Evolutionary conservation across 2,888 invertebrate species (phyloP).

Genomic region (Trichogramma dendrolimi): DNA sequence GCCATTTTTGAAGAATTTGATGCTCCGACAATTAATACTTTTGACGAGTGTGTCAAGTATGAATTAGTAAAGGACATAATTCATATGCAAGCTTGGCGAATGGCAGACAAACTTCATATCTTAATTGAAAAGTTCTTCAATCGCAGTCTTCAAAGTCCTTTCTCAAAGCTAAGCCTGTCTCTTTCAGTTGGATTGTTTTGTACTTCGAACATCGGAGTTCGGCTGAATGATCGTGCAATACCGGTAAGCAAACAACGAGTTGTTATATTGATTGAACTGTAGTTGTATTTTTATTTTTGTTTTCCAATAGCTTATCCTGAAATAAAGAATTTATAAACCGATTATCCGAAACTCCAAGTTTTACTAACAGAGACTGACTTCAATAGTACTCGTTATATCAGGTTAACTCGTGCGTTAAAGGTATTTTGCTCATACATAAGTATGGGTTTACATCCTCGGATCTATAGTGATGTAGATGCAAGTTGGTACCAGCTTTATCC

Average conservation of each 20-base stretch:
- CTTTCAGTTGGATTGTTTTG: too few relatives aligned
- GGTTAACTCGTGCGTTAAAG: too few relatives aligned
- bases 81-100: slow-evolving; percentile 74
- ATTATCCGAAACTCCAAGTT: slow-evolving; percentile 58
- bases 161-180: too few relatives aligned
- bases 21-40: slow-evolving; percentile 56
- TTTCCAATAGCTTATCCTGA: slow-evolving; percentile 44
- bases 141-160: slow-evolving; percentile 67
- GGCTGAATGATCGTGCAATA: too few relatives aligned
- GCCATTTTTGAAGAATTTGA: slow-evolving; percentile 64
- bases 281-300: too few relatives aligned
- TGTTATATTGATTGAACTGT: too few relatives aligned
- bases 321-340: slow-evolving; percentile 52
- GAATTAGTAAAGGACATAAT: slow-evolving; percentile 69
- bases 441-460: too few relatives aligned
- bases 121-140: slow-evolving; percentile 54
- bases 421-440: too few relatives aligned
- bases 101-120: slow-evolving; percentile 63
- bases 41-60: slow-evolving; percentile 65
- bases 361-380: slow-evolving; percentile 43
- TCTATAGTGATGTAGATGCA: slow-evolving; percentile 29
- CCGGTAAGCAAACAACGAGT: too few relatives aligned
- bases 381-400: not conserved
- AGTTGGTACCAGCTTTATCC: slow-evolving; percentile 61
- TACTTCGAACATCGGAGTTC: too few relatives aligned